These are phyloP conservation scores for Unio pictorum DNA, from an alignment of 2,888 invertebrate species.

Conservation along the genomic window DNA sequence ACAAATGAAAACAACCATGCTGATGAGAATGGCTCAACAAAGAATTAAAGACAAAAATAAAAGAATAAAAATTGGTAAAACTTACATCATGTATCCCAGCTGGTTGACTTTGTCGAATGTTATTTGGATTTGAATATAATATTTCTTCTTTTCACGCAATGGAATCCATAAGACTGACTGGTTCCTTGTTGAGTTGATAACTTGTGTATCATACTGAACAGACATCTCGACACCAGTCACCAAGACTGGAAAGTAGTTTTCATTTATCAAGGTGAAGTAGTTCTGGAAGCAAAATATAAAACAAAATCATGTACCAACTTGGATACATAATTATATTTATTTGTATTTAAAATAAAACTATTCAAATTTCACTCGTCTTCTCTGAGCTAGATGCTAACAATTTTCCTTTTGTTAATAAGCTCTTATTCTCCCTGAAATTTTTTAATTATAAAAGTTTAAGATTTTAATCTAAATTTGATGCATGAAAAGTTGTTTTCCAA, in stretches of 20 bases:
- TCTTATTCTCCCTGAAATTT: too few species aligned
- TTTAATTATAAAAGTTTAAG: too few species aligned
- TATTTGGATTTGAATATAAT: conserved; percentile 41
- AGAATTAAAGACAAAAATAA: background rate
- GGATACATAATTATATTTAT: too few species aligned
- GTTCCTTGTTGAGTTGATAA: conserved; percentile 41
- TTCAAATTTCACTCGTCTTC: too few species aligned
- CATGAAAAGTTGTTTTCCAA: too few species aligned
- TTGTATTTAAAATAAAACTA: too few species aligned
- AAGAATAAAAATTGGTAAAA: conserved; percentile 5
- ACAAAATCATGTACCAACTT: background rate
- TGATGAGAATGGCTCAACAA: too few species aligned
- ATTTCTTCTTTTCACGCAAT: conserved; percentile 33
- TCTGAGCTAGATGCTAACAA: too few species aligned
- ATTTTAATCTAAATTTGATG: too few species aligned
- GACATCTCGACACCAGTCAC: conserved; percentile 54
- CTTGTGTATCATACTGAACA: conserved; percentile 53
- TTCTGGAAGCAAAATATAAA: conserved; percentile 58
- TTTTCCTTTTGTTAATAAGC: too few species aligned
- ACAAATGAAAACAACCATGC: too few species aligned
- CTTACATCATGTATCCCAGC: conserved; percentile 60
- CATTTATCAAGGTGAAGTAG: conserved; percentile 67
- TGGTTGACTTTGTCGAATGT: conserved; percentile 49
- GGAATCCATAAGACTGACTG: conserved; percentile 38
- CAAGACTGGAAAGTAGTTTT: conserved; percentile 68